phyloP scores from a whole-genome alignment of 2,797 vertebrate genomes.

The Gallinago nigripennis region DNA sequence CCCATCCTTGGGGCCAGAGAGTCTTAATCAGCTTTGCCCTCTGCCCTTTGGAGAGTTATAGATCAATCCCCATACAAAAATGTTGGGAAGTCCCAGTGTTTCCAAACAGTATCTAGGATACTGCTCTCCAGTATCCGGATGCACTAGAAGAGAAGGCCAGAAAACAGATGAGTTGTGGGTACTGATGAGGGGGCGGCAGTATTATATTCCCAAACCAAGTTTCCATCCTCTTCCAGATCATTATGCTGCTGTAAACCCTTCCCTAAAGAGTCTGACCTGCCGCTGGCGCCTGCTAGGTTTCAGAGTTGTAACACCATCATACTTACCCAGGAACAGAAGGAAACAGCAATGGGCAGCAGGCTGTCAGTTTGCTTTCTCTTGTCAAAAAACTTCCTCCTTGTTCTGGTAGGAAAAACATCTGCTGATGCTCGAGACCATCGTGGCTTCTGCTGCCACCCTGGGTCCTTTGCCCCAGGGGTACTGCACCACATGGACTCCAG shows the following conservation, averaged over 20 bases:
- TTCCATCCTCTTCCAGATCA: background rate
- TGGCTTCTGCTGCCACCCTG: background rate
- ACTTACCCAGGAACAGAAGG: background rate
- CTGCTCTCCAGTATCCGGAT: background rate
- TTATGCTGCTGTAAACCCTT: background rate
- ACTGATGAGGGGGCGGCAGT: background rate
- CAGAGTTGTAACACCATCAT: background rate
- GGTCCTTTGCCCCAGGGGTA: background rate
- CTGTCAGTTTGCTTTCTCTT: background rate
- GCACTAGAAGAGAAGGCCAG: background rate
- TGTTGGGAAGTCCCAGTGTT: conserved; percentile 32
- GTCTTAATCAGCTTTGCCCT: background rate
- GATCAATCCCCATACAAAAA: background rate
- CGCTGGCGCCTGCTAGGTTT: background rate
- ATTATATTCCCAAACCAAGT: background rate
- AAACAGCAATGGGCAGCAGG: background rate
- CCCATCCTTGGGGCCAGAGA: background rate
- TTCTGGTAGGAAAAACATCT: background rate
- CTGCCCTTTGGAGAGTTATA: background rate
- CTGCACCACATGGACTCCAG: background rate
- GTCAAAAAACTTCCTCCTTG: background rate
- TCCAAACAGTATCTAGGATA: conserved; percentile 55
- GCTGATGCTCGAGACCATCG: fast-evolving
- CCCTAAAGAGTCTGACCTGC: conserved; percentile 1
- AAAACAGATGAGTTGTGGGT: background rate